Conservation (phyloP, 2,113 vertebrate species). For the Pyrgilauda ruficollis region DNA sequence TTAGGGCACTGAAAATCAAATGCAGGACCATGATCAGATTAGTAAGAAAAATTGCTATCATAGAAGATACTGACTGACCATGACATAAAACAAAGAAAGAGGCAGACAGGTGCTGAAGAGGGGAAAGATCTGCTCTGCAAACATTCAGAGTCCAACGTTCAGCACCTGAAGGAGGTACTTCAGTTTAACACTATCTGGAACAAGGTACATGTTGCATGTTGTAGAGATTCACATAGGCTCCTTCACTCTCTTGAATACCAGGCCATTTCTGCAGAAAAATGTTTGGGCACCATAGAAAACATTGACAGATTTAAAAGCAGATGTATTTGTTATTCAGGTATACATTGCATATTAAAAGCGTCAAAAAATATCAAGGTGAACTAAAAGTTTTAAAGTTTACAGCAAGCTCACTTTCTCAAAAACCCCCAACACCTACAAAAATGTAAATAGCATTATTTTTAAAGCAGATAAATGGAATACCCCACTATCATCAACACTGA, state of each 20-base stretch:
- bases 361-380: neutral
- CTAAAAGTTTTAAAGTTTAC: neutral
- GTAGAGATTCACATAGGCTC: neutral
- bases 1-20: neutral
- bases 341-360: neutral
- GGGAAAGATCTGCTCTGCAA: neutral
- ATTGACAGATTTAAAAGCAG: neutral
- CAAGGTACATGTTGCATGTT: accelerated
- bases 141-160: neutral
- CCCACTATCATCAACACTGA: neutral
- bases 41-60: neutral
- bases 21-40: neutral
- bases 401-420: neutral
- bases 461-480: neutral
- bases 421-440: accelerated
- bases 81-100: neutral
- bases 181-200: neutral
- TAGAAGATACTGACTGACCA: neutral
- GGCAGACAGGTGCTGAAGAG: neutral
- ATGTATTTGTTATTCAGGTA: neutral
- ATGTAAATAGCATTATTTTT: neutral
- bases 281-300: neutral
- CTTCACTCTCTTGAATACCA: neutral
- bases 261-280: neutral
- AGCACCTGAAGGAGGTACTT: neutral